Base-by-base conservation (phyloP, 1,140 invertebrate genomes). In the Drosophila miranda region DNA sequence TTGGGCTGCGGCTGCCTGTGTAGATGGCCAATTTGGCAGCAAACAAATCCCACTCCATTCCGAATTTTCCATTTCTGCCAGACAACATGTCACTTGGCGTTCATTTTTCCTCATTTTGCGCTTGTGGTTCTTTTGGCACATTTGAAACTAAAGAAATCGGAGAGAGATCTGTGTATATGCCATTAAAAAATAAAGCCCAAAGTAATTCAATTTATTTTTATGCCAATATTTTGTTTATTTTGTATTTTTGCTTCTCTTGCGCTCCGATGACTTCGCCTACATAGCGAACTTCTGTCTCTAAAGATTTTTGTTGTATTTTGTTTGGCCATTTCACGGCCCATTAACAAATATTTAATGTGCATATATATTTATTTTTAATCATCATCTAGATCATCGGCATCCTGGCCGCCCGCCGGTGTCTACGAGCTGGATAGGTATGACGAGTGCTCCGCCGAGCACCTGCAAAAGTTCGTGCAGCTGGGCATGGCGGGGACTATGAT, bases 141-240 rank as follows among this genome's bases (percentile, higher is more conserved):
- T 43, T 54, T 59, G 30, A 52, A 61, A 41, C 41, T 21, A 72
- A 57, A 67, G 19, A 55, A 44, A 66, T 42, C 38, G 44, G 30
- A 49, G 51, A 38, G 14, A 44, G 46, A 56, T 26, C n/a, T 63
- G 64, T 66, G 34, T 62, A 49, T 62, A 49, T 53, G 60, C 42
- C 61, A 64, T 84, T 86, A 77, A 86, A 69, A 86, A 84, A 84
- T 86, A 86, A 72, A 86, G 59, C 38, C 54, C 26, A 75, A 75
- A 84, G 81, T 86, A 84, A 86, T 84, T 76, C 63, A 78, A 79
- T 79, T 61, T 60, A 68, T 78, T 68, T 74, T 56, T 78, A 49
- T 66, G 57, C 42, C 28, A 46, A 49, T 44, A 62, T 66, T 82
- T 77, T 48, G 78, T 61, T 75, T 63, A 59, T 71, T 74, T 63